Evolutionary conservation across 2,113 vertebrate species (phyloP).

Genomic region (Poecilia latipinna): DNA sequence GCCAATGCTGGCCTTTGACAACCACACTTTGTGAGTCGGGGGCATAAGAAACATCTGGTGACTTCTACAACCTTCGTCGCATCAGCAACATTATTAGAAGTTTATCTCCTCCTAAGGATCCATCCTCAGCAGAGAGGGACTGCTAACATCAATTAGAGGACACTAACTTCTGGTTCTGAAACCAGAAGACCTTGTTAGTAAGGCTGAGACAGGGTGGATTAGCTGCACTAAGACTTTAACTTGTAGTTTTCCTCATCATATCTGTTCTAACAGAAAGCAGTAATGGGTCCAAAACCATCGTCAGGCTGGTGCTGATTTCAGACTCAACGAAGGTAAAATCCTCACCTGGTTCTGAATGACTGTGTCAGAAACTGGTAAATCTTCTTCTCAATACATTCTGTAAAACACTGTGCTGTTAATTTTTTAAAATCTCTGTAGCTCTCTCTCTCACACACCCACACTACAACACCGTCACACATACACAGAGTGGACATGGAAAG

Average conservation of each 20-base stretch:
- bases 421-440: slow-evolving; percentile 22
- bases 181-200: slow-evolving; percentile 58
- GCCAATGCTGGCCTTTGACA: no score
- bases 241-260: slow-evolving; percentile 6
- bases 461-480: slow-evolving; percentile 23
- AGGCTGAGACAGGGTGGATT: slow-evolving; percentile 34
- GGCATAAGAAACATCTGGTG: no score
- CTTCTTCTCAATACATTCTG: slow-evolving; percentile 11
- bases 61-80: no score
- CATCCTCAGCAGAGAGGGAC: slow-evolving; percentile 16
- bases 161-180: slow-evolving; percentile 49
- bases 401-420: slow-evolving; percentile 39
- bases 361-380: slow-evolving; percentile 23
- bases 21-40: no score
- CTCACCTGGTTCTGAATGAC: background rate
- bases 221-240: slow-evolving; percentile 22
- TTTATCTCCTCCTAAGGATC: background rate
- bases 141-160: slow-evolving; percentile 34
- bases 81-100: background rate
- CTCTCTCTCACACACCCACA: slow-evolving; percentile 6
- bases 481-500: slow-evolving; percentile 40
- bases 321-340: slow-evolving; percentile 16
- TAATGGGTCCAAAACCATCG: slow-evolving; percentile 16
- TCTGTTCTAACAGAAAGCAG: slow-evolving; percentile 5
- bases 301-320: slow-evolving; percentile 5